phyloP scores from a whole-genome alignment of 2,888 invertebrate genomes.

The Lithodes maja region DNA sequence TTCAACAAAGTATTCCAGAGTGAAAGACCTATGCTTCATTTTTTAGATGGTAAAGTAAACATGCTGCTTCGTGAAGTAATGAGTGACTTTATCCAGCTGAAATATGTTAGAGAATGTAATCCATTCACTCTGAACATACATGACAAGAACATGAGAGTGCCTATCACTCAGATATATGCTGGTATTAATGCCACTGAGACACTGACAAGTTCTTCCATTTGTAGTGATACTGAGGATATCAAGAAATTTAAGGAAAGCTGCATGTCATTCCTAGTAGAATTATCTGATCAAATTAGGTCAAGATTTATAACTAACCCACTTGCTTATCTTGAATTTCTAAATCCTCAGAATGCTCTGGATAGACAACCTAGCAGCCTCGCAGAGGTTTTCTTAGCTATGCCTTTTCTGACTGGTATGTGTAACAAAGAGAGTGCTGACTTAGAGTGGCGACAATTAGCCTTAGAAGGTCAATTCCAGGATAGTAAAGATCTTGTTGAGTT shows the following conservation, averaged over 20 bases:
- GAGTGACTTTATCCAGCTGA: constrained; percentile 29
- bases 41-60: constrained; percentile 11
- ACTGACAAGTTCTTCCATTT: neutral
- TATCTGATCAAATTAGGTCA: constrained; percentile 17
- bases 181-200: constrained; percentile 38
- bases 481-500: constrained; percentile 21
- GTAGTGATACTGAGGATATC: neutral
- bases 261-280: constrained; percentile 23
- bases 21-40: constrained; percentile 37
- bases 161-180: constrained; percentile 12
- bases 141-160: constrained; percentile 1
- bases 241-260: too few relatives aligned
- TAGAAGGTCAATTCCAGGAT: constrained; percentile 22
- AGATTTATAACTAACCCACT: constrained; percentile 20
- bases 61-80: constrained; percentile 7
- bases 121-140: constrained; percentile 31
- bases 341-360: constrained; percentile 16
- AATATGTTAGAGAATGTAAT: constrained; percentile 15
- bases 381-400: constrained; percentile 4
- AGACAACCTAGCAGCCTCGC: neutral
- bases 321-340: constrained; percentile 6
- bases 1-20: constrained; percentile 42
- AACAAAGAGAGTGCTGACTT: constrained; percentile 13
- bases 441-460: constrained; percentile 27
- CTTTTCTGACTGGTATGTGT: constrained; percentile 4